Base-by-base conservation (phyloP, 2,113 vertebrate species). In the Hemiprocne comata region DNA sequence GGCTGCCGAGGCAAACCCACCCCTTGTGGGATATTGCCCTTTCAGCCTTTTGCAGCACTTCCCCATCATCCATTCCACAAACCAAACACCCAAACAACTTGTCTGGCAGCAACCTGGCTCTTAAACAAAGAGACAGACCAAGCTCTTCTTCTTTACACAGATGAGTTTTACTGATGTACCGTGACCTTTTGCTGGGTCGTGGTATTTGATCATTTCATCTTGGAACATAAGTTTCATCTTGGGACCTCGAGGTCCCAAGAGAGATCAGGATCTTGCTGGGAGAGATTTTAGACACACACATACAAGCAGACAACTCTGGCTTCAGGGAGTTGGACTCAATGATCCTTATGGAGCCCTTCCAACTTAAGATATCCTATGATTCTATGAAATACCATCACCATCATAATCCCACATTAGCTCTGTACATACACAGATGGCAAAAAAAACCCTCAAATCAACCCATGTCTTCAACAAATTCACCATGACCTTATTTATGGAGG, bases 401-500 rank as follows among this genome's bases (percentile, higher is more conserved):
- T 14, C 38, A 20, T 6, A 42, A 31, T 31, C 34, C 21, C 33
- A 60, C 61, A 65, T 19, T 1, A 2, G 28, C 9, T 74, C 26
- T 48, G 51, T 36, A 58, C 13, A 62, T 42, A 58, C 10, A 84
- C 2, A 42, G 38, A 67, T 13, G 17, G 34, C 2, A 83, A 72
- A 55, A 38, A 44, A n/a, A 5, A 3, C 7, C 14, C 29, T 29
- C 40, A 66, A 42, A 77, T 17, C 13, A 74, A 44, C 5, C 5
- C 25, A 33, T 1, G 7, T 51, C 65, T 46, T 80, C 55, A 55
- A 76, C 4, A 51, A 50, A 81, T 54, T 62, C 48, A 62, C 11
- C 29, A 33, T 5, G 36, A 14, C 1, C 0, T 0, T 16, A 34
- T 72, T 85, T 53, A 60, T 7, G 1, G 3, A 75, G 53, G 66